Evolutionary conservation across 2,888 invertebrate species (phyloP).

Genomic region (Euplagia quadripunctaria): DNA sequence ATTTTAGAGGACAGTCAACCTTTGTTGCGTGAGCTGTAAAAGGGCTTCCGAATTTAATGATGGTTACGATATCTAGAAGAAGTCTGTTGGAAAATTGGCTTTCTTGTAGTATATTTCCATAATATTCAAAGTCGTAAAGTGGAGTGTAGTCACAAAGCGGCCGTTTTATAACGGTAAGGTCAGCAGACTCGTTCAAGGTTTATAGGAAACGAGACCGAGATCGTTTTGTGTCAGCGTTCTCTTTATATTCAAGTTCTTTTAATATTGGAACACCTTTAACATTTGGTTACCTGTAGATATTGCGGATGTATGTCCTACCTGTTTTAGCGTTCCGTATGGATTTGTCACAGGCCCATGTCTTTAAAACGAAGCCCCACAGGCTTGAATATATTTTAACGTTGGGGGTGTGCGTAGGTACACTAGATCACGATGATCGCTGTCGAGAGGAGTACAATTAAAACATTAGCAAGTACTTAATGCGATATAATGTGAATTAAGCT

Average conservation of each 20-base stretch:
- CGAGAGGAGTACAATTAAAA: too few species aligned
- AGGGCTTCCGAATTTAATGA: conserved; percentile 24
- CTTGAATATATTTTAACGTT: too few species aligned
- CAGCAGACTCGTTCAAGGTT: conserved; percentile 68
- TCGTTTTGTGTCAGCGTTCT: conserved; percentile 54
- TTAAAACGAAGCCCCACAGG: too few species aligned
- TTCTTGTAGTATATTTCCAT: conserved; percentile 41
- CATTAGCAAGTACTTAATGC: too few species aligned
- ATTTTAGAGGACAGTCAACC: conserved; percentile 34
- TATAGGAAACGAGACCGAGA: conserved; percentile 55
- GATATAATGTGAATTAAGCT: too few species aligned
- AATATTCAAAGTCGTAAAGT: conserved; percentile 55
- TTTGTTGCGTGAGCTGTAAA: conserved; percentile 38
- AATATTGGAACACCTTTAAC: conserved; percentile 42
- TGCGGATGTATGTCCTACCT: not conserved
- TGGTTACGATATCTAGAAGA: conserved; percentile 25
- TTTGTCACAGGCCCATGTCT: not conserved
- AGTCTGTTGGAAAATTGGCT: conserved; percentile 39
- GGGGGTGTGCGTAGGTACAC: too few species aligned
- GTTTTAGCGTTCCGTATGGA: not conserved
- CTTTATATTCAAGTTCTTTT: conserved; percentile 49
- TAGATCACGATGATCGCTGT: too few species aligned
- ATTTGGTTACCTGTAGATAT: not conserved
- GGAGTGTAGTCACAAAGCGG: conserved; percentile 56
- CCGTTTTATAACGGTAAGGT: conserved; percentile 60